Evolutionary conservation across 2,797 vertebrate genomes (phyloP), one percentile per base, ranked within the genome.

Genomic region (Hoplostethus mediterraneus): DNA sequence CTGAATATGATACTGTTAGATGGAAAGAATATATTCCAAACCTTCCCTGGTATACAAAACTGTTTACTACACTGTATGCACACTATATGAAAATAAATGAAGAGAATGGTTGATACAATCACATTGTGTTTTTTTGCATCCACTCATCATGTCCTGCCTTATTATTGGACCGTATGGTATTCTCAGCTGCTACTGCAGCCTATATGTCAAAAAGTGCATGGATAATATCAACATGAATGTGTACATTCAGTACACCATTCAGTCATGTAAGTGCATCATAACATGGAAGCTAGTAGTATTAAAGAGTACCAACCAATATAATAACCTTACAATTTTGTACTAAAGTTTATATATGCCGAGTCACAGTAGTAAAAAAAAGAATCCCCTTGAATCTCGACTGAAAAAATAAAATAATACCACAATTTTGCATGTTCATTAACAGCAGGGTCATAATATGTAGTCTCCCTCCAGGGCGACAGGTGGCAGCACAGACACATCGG

Each of bases 391-490:
- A 40, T 40, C 8, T 40, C 9, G 38, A 11, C 38, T 11, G 38
- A 11, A 11, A 11, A 40, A 11, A 0, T 10, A 38, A 38, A 38
- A 38, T 38, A 38, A 6, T 38, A 6, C 36, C 36, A 28, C 3
- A 2, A 36, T 17, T 53, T 54, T 1, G 9, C 6, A 1, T 60
- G 10, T 10, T 9, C 9, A 5, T 25, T 33, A 45, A 3, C 12
- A n/a, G 17, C 42, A 14, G 3, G 14, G 5, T 4, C 6, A 52
- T 21, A 51, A 1, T 10, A 7, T 21, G 79, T 63, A 2, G 6
- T 84, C 45, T 11, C 11, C 63, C 80, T 73, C 85, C 87, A 0
- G 52, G 7, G 0, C 89, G 4, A 3, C 21, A 88, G 91, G 68
- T 14, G 89, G 88, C 88, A 86, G 82, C 83, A 90, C 52, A 13